phyloP scores from a whole-genome alignment of 1,140 invertebrate species.

The Daktulosphaira vitifoliae region DNA sequence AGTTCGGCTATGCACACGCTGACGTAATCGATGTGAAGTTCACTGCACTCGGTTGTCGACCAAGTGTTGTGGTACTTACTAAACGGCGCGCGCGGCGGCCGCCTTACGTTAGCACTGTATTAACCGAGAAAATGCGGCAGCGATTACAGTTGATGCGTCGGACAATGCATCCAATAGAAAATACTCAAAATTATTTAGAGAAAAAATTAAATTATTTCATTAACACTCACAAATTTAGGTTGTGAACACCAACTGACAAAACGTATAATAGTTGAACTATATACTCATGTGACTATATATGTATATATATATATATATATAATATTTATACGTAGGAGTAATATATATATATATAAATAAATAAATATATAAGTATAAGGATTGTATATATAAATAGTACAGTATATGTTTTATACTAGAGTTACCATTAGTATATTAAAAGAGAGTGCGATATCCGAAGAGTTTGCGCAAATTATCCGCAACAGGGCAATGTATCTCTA shows the following conservation, averaged over 20 bases:
- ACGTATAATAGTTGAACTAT: too few species aligned
- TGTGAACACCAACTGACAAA: too few species aligned
- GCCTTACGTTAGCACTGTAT: background rate
- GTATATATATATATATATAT: too few species aligned
- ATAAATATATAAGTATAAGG: background rate
- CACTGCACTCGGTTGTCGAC: slow-evolving; percentile 22
- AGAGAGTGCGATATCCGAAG: background rate
- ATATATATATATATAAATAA: background rate
- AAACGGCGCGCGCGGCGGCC: background rate
- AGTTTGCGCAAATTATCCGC: background rate
- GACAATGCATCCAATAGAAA: background rate
- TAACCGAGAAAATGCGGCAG: background rate
- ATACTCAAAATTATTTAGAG: background rate
- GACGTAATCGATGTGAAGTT: slow-evolving; percentile 31
- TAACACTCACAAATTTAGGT: too few species aligned
- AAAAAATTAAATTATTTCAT: too few species aligned
- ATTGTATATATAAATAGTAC: background rate
- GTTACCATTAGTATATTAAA: too few species aligned
- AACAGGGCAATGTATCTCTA: background rate
- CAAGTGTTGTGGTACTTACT: background rate
- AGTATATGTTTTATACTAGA: too few species aligned
- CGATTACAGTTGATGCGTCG: slow-evolving; percentile 5
- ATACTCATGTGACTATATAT: too few species aligned
- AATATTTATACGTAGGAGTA: too few species aligned
- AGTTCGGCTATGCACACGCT: slow-evolving; percentile 11